phyloP scores from a whole-genome alignment of 2,113 vertebrate species.

The Centrocercus urophasianus region DNA sequence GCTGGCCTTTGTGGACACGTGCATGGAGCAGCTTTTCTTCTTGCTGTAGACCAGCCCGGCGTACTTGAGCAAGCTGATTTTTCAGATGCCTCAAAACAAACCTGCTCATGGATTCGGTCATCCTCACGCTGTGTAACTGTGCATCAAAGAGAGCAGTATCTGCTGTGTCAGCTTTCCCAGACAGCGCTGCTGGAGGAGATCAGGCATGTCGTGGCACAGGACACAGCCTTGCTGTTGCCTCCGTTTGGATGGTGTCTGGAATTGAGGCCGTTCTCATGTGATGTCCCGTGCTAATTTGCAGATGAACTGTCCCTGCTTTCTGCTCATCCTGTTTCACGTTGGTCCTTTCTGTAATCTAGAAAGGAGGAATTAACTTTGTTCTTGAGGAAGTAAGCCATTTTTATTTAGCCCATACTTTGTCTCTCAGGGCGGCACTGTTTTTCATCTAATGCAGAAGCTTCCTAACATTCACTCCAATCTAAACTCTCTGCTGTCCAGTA shows the following conservation, averaged over 20 bases:
- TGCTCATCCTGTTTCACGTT: background rate
- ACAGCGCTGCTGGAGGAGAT: conserved; percentile 97
- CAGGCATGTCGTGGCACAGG: conserved; percentile 80
- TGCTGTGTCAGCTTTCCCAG: conserved; percentile 94
- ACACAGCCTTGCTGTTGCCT: background rate
- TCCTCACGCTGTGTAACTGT: conserved; percentile 97
- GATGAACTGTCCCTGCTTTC: background rate
- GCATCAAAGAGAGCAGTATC: conserved; percentile 95
- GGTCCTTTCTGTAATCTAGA: background rate
- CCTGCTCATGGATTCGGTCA: conserved; percentile 99
- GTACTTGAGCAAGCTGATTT: conserved; percentile 97
- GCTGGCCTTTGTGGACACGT: background rate
- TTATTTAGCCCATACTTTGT: background rate
- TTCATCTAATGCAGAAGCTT: too few species aligned
- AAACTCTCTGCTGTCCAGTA: too few species aligned
- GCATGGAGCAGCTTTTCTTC: background rate
- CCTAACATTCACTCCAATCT: too few species aligned
- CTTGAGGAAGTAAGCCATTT: background rate
- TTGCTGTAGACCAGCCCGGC: conserved; percentile 92
- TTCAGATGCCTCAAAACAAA: conserved; percentile 99
- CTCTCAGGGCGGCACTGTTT: too few species aligned
- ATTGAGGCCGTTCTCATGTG: background rate
- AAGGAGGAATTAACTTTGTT: background rate
- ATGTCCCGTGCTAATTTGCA: background rate
- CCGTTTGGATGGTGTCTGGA: background rate